Percentiles rank a stretch among this genome's conserved stretches.
Evolutionary conservation across 1,140 invertebrate species (phyloP).

Genomic region (Drosophila ananassae): DNA sequence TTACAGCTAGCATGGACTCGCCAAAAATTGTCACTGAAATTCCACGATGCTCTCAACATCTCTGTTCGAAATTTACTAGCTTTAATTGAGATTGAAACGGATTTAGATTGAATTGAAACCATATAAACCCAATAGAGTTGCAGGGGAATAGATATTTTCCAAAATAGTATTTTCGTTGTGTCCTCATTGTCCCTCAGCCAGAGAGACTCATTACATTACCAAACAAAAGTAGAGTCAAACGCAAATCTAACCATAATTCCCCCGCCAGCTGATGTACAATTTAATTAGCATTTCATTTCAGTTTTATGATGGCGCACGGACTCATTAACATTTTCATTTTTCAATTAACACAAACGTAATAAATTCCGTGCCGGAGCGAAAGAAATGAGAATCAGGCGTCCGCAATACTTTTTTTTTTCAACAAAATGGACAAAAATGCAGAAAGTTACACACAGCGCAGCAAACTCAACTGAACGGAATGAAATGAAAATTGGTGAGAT

Average conservation of each 20-base stretch:
- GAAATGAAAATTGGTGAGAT: neutral
- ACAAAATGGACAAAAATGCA: constrained; percentile 64
- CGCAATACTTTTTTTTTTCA: constrained; percentile 63
- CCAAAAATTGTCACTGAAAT: constrained; percentile 43
- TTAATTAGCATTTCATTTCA: constrained; percentile 79
- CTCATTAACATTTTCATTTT: constrained; percentile 83
- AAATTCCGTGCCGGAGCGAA: constrained; percentile 64
- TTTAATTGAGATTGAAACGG: constrained; percentile 40
- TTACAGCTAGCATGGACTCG: constrained; percentile 3
- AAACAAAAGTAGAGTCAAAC: constrained; percentile 14
- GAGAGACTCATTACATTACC: constrained; percentile 26
- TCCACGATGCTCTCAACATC: constrained; percentile 8
- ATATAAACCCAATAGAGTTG: too few relatives aligned
- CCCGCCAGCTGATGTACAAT: constrained; percentile 55
- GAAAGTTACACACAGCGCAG: constrained; percentile 48
- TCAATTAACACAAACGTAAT: constrained; percentile 83
- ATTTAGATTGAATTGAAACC: neutral
- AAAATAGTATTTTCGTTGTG: neutral
- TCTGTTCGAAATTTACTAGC: constrained; percentile 1
- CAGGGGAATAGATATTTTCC: too few relatives aligned
- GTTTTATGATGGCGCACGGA: constrained; percentile 71
- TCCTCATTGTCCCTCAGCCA: neutral
- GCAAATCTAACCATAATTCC: constrained; percentile 57
- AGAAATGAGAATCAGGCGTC: constrained; percentile 56
- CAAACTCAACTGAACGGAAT: constrained; percentile 5